Evolutionary conservation across 2,113 vertebrate genomes (phyloP), one percentile per base, ranked within the genome.

Genomic region (Cephalopholis sonnerati): DNA sequence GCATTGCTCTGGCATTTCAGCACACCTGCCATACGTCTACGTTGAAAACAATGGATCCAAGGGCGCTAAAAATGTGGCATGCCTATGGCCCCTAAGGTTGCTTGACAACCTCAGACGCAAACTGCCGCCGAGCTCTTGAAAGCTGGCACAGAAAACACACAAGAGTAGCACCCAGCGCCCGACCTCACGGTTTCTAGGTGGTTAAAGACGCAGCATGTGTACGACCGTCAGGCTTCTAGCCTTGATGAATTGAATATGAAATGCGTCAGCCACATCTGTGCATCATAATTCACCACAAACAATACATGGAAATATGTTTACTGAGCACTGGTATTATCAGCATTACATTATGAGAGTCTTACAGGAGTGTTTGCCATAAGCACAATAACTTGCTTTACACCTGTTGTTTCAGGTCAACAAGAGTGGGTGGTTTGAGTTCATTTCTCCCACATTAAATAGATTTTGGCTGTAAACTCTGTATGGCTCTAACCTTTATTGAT

Each of bases 361-460:
- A 39, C 1, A 8, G 11, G 11, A 15, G 17, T 25, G 27, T 73
- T 67, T 48, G 29, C 41, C 53, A 9, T 44, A 29, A 65, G 48
- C 3, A 36, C 7, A 67, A 44, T 8, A 65, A 17, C 41, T 68
- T 22, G 16, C 59, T 57, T 74, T 36, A 53, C 39, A 66, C 59
- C 16, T 59, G n/a, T 61, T 27, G 36, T 50, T 55, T 81, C 57
- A 51, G 27, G 36, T 57, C 59, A 72, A 48, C 24, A 48, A 7
- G 36, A 54, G 39, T 73, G 36, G 32, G 11, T 18, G 17, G 24
- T 64, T 62, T 65, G 68, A 74, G 46, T 68, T 83, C 3, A 77
- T 77, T 77, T 61, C 68, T 77, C 36, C 51, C 53, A 79, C 16
- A 48, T 68, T 9, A 27, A 41, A 84, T 67, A 70, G 58, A 77